Evolutionary conservation across 2,888 invertebrate genomes (phyloP).

Genomic region (Epicampocera succincta): DNA sequence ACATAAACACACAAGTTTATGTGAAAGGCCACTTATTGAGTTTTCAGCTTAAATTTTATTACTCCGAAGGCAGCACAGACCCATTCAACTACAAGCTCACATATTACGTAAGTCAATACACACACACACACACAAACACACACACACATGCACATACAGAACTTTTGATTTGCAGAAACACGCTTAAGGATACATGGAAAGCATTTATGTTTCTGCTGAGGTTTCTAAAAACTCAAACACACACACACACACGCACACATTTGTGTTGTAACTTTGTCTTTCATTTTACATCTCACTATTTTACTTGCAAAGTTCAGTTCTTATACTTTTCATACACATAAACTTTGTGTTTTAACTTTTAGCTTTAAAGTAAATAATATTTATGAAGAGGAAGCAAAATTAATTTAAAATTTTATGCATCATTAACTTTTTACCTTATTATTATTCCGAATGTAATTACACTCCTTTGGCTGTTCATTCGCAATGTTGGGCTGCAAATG

Average conservation of each 20-base stretch:
- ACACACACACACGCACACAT: neutral
- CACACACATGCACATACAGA: too few relatives aligned
- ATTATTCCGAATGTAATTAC: conserved; percentile 21
- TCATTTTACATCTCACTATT: neutral
- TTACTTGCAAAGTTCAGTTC: too few relatives aligned
- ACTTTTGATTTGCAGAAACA: too few relatives aligned
- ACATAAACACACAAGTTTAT: conserved; percentile 7
- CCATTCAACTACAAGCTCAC: too few relatives aligned
- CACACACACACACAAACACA: too few relatives aligned
- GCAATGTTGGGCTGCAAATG: conserved; percentile 4
- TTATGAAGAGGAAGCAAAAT: neutral
- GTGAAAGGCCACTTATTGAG: neutral
- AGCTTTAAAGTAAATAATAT: conserved; percentile 12
- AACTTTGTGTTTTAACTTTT: neutral
- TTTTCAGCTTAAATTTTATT: conserved; percentile 11
- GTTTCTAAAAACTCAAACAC: neutral
- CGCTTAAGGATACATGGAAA: too few relatives aligned
- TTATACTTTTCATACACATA: neutral
- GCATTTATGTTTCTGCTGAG: neutral
- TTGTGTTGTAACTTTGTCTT: neutral
- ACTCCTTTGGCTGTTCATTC: neutral
- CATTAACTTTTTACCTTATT: conserved; percentile 38
- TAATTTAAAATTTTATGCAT: conserved; percentile 18
- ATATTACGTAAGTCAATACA: too few relatives aligned
- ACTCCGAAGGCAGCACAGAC: neutral